A percentile compares a stretch with the other conserved stretches of the same genome.
phyloP scores from a whole-genome alignment of 1,140 invertebrate genomes.

The Aplysia californica region DNA sequence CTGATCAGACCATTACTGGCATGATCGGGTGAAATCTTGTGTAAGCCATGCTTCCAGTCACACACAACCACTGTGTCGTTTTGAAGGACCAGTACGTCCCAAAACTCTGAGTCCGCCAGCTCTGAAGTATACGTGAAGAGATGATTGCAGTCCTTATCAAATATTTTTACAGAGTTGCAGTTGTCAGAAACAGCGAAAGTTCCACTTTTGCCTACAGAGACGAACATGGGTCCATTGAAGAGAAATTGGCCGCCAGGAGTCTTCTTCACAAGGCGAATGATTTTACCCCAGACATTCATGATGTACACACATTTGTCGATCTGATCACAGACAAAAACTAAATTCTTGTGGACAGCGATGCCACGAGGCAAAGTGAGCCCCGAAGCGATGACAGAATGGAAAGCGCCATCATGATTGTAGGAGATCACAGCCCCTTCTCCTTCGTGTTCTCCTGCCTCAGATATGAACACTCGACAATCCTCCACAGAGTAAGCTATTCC shows the following conservation, averaged over 20 bases:
- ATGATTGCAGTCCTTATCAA: slow-evolving; percentile 19
- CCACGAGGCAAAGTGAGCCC: slow-evolving; percentile 21
- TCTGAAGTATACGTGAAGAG: slow-evolving; percentile 12
- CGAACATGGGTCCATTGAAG: slow-evolving; percentile 22
- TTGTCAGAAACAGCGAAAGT: slow-evolving; percentile 20
- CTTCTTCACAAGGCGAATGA: slow-evolving; percentile 14
- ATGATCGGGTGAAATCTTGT: slow-evolving; percentile 20
- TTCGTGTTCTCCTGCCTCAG: slow-evolving; percentile 19
- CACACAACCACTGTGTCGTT: slow-evolving; percentile 6
- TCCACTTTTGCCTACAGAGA: slow-evolving; percentile 22
- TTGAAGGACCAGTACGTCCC: slow-evolving; percentile 15
- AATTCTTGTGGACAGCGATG: slow-evolving; percentile 8
- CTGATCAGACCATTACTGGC: slow-evolving; percentile 1
- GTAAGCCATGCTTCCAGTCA: slow-evolving; percentile 28
- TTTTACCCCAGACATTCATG: neutral
- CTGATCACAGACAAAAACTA: slow-evolving; percentile 27
- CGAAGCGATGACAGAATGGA: slow-evolving; percentile 8
- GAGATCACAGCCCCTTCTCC: slow-evolving; percentile 15
- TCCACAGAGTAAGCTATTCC: slow-evolving; percentile 20
- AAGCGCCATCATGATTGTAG: slow-evolving; percentile 12
- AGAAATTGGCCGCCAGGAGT: slow-evolving; percentile 19
- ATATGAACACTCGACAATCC: slow-evolving; percentile 5
- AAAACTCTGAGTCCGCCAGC: slow-evolving; percentile 20
- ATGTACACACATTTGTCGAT: slow-evolving; percentile 27
- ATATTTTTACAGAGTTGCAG: slow-evolving; percentile 18